phyloP scores from a whole-genome alignment of 2,797 vertebrate genomes.

The Helicolenus hilgendorfi region DNA sequence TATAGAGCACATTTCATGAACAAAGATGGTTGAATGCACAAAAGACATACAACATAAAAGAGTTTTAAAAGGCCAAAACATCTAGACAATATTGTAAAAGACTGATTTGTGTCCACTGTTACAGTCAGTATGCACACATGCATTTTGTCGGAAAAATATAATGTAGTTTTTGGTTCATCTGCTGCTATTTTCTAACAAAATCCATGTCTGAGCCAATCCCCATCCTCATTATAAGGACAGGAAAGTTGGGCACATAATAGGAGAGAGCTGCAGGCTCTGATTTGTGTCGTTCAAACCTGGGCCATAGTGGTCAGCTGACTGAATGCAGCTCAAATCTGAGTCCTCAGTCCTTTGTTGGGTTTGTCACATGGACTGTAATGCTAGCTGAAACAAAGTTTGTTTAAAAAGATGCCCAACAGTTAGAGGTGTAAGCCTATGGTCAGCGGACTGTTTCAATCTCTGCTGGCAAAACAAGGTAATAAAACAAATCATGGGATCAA shows the following conservation, averaged over 20 bases:
- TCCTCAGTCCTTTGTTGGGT: background rate
- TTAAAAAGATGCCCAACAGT: background rate
- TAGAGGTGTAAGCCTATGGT: background rate
- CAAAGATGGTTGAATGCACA: background rate
- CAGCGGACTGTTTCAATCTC: background rate
- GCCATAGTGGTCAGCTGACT: background rate
- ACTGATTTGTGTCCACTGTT: background rate
- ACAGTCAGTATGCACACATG: background rate
- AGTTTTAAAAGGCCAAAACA: background rate
- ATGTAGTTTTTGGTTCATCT: background rate
- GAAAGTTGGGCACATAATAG: background rate
- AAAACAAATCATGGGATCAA: background rate
- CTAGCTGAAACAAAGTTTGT: background rate
- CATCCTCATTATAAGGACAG: background rate
- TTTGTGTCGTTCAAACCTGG: background rate
- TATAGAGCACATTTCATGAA: background rate
- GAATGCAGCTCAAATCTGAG: background rate
- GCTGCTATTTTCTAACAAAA: background rate
- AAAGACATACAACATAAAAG: background rate
- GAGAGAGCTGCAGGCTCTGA: background rate
- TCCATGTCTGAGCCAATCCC: background rate
- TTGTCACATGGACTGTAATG: background rate
- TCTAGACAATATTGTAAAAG: background rate
- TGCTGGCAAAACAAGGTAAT: background rate
- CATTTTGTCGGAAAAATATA: fast-evolving